These are phyloP conservation scores for Heliconius hewitsoni DNA, from an alignment of 1,140 invertebrate genomes.

Conservation along the genomic window DNA sequence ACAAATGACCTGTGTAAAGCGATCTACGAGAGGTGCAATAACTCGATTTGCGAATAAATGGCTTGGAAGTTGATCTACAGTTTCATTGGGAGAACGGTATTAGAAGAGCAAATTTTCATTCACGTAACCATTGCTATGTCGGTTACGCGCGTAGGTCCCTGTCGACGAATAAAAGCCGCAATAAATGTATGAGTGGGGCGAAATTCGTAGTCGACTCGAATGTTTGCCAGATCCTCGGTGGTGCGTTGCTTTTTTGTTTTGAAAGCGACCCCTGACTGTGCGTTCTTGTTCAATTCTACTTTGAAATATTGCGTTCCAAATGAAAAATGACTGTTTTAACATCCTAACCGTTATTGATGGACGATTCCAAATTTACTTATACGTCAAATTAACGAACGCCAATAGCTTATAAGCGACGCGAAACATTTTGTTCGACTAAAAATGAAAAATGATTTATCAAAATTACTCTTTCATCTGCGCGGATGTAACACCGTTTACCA, in stretches of 20 bases:
- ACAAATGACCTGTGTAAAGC: conserved; percentile 77
- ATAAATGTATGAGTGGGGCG: conserved; percentile 51
- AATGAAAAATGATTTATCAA: conserved; percentile 37
- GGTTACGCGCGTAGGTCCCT: conserved; percentile 49
- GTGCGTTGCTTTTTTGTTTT: conserved; percentile 54
- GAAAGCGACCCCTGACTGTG: conserved; percentile 51
- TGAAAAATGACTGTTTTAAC: conserved; percentile 73
- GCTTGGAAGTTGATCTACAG: conserved; percentile 75
- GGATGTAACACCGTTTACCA: conserved; percentile 32
- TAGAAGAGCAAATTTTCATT: conserved; percentile 53
- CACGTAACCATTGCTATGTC: conserved; percentile 60
- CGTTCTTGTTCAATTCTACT: conserved; percentile 55
- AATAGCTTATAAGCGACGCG: conserved; percentile 34
- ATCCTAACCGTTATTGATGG: conserved; percentile 76
- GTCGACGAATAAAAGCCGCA: conserved; percentile 57
- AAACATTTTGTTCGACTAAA: conserved; percentile 37
- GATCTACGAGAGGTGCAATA: conserved; percentile 76
- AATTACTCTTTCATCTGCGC: conserved; percentile 36
- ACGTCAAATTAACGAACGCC: conserved; percentile 57
- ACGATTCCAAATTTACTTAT: conserved; percentile 66
- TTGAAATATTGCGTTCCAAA: conserved; percentile 57
- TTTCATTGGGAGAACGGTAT: conserved; percentile 49
- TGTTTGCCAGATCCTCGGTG: conserved; percentile 42
- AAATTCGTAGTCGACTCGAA: conserved; percentile 38
- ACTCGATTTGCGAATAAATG: conserved; percentile 79